phyloP scores from a whole-genome alignment of 1,140 invertebrate genomes.

The Acromyrmex heyeri region DNA sequence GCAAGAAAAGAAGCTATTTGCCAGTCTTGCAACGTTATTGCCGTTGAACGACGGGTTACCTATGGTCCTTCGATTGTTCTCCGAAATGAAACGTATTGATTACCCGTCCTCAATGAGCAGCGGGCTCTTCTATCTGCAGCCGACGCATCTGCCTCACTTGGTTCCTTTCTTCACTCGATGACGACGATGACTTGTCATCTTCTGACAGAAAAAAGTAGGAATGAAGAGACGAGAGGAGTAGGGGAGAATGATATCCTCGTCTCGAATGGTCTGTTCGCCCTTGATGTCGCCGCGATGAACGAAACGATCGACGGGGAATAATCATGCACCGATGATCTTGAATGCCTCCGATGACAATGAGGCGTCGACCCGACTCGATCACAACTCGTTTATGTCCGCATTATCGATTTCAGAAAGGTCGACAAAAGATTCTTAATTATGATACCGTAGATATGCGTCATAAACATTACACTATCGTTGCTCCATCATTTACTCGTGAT shows the following conservation, averaged over 20 bases:
- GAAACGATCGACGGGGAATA: slow-evolving; percentile 74
- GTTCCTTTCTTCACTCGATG: slow-evolving; percentile 62
- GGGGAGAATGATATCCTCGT: slow-evolving; percentile 57
- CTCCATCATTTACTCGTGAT: slow-evolving; percentile 15
- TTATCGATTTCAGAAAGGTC: slow-evolving; percentile 47
- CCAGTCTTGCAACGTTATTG: slow-evolving; percentile 34
- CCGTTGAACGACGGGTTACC: slow-evolving; percentile 64
- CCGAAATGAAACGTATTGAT: slow-evolving; percentile 78
- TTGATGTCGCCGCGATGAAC: slow-evolving; percentile 81
- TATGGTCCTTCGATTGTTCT: slow-evolving; percentile 71
- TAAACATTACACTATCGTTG: slow-evolving; percentile 55
- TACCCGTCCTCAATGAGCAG: slow-evolving; percentile 69
- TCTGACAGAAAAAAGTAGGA: slow-evolving; percentile 64
- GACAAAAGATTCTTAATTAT: slow-evolving; percentile 66
- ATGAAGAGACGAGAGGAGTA: background rate
- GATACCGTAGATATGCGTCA: slow-evolving; percentile 55
- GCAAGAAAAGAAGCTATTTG: slow-evolving; percentile 25
- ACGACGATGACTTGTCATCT: slow-evolving; percentile 77
- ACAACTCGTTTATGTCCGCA: slow-evolving; percentile 38
- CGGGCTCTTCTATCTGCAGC: slow-evolving; percentile 59
- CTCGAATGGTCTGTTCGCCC: slow-evolving; percentile 66
- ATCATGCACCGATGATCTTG: slow-evolving; percentile 75
- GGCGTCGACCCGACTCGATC: slow-evolving; percentile 59
- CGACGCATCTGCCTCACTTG: slow-evolving; percentile 71
- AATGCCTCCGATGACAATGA: slow-evolving; percentile 77